Base-by-base conservation (phyloP, 2,888 invertebrate genomes). In the Drosophila bunnanda region DNA sequence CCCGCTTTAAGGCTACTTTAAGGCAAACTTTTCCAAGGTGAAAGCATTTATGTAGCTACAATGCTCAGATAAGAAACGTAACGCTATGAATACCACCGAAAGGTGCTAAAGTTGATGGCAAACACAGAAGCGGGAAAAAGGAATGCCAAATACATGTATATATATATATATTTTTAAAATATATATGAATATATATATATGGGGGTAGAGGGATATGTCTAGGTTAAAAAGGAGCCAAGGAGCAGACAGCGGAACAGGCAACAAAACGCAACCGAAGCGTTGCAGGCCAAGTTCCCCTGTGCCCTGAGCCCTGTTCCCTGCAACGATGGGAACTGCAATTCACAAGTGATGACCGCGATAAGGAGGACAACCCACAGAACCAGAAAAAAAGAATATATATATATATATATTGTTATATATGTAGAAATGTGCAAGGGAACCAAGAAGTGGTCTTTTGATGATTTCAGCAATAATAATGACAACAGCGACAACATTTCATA, bases 221-320 rank as follows among this genome's bases (percentile, higher is more conserved):
- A 17, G 39, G 39, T n/a, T 15, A 25, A 61, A 20, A 52, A 44
- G 48, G 32, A 69, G 25, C 36, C 34, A 36, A 22, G 36, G 50
- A 52, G 56, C 50, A 82, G 87, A 87, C 73, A 87, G 84, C 82
- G 81, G 82, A 81, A 87, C 87, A 61, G 81, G 62, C 81, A 67
- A 65, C 69, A 52, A 64, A 74, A 71, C 48, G 71, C 74, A 55
- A 73, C 13, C 75, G 65, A 65, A 74, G 65, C 71, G 71, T 72
- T 72, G 39, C 66, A 66, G 54, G 41, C 48, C 55, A 39, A 53
- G 39, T 44, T 71, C 52, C 64, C 52, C 50, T 43, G 43, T 50
- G 48, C 55, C 62, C 38, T 13, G 30, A 8, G 12, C 48, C 30
- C 30, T 8, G 30, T 20, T n/a, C 30, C 30, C 41, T 25, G 30